phyloP scores from a whole-genome alignment of 2,888 invertebrate genomes.

The Siphonodentalium dalli region DNA sequence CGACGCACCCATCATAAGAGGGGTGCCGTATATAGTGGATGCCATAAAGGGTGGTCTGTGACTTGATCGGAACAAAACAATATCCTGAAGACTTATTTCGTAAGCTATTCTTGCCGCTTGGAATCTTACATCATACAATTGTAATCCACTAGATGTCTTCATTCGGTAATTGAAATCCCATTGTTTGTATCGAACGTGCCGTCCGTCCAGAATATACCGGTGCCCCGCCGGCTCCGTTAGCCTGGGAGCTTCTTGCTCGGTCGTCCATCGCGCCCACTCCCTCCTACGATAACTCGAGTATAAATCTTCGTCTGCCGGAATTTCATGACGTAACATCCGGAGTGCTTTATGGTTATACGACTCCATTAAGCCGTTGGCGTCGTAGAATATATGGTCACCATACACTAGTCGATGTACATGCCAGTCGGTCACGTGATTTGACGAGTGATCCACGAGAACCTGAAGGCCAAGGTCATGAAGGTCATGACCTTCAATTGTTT shows the following conservation, averaged over 20 bases:
- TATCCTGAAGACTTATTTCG: constrained; percentile 55
- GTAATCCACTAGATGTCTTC: constrained; percentile 45
- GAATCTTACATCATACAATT: constrained; percentile 50
- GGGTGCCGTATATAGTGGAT: constrained; percentile 41
- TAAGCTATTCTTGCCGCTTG: constrained; percentile 51
- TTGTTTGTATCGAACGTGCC: constrained; percentile 50
- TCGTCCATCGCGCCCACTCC: not conserved
- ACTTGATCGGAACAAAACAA: constrained; percentile 49
- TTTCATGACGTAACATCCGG: constrained; percentile 10
- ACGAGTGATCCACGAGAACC: constrained; percentile 39
- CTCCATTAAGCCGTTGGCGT: constrained; percentile 36
- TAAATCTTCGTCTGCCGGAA: not conserved
- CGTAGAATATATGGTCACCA: constrained; percentile 46
- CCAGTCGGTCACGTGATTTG: constrained; percentile 41
- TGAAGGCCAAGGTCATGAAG: constrained; percentile 47
- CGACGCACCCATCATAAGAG: constrained; percentile 47
- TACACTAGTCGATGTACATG: constrained; percentile 41
- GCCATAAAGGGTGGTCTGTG: constrained; percentile 42
- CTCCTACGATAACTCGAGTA: constrained; percentile 2
- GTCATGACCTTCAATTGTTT: constrained; percentile 40
- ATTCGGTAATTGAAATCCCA: constrained; percentile 56
- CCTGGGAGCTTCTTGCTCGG: constrained; percentile 38
- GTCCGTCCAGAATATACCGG: constrained; percentile 47
- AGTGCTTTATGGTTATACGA: constrained; percentile 25
- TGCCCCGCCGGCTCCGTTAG: constrained; percentile 49